Evolutionary conservation across 2,888 invertebrate genomes (phyloP).

Genomic region (Brassicogethes aeneus): DNA sequence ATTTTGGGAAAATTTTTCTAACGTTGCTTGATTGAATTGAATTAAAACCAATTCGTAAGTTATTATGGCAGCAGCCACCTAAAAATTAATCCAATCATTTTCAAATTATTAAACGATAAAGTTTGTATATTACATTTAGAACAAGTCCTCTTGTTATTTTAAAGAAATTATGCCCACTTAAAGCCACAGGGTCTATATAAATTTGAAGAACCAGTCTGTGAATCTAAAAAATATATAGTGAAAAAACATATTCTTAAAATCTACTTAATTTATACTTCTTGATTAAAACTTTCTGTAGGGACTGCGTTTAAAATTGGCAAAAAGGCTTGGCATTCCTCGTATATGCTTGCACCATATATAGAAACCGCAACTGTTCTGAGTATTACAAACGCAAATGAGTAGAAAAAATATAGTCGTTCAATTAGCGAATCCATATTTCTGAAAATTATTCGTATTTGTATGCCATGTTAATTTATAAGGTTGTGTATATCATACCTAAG

Average conservation of each 20-base stretch:
- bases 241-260: too few relatives aligned
- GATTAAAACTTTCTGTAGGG: constrained; percentile 52
- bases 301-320: constrained; percentile 49
- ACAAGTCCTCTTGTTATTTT: constrained; percentile 27
- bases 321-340: constrained; percentile 34
- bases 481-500: constrained; percentile 33
- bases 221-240: constrained; percentile 18
- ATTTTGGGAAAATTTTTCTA: neutral
- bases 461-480: neutral
- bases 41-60: constrained; percentile 33
- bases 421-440: constrained; percentile 30
- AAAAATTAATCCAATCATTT: constrained; percentile 18
- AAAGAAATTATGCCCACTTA: constrained; percentile 30
- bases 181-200: constrained; percentile 19
- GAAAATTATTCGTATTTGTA: constrained; percentile 4
- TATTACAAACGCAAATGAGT: constrained; percentile 55
- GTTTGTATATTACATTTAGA: constrained; percentile 24
- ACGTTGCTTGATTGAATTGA: constrained; percentile 23
- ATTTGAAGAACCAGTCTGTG: constrained; percentile 25
- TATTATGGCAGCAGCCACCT: constrained; percentile 31
- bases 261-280: constrained; percentile 43
- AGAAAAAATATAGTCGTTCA: constrained; percentile 51
- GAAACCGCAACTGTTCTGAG: constrained; percentile 46
- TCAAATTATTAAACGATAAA: constrained; percentile 5
- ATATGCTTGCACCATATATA: constrained; percentile 29